Evolutionary conservation across 2,888 invertebrate species (phyloP).

Genomic region (Tenthredo scrophulariae): DNA sequence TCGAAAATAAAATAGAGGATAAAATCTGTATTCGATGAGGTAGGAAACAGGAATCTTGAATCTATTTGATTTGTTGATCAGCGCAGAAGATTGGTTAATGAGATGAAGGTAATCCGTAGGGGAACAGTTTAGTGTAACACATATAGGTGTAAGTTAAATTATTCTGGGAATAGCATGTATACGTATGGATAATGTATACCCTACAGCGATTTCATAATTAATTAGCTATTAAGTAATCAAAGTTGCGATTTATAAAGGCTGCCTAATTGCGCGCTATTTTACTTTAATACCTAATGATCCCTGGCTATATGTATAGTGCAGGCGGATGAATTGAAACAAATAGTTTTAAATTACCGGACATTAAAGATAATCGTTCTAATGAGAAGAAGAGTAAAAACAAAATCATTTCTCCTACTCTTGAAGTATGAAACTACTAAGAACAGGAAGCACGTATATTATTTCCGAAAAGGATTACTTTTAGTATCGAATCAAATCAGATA

Average conservation of each 20-base stretch:
- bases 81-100: not conserved
- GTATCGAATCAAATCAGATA: not conserved
- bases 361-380: slow-evolving; percentile 22
- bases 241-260: not conserved
- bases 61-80: not conserved
- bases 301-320: not conserved
- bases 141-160: not conserved
- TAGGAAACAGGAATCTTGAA: not conserved
- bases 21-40: not conserved
- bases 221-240: slow-evolving; percentile 27
- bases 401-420: not conserved
- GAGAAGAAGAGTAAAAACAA: slow-evolving; percentile 17
- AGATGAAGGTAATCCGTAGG: not conserved
- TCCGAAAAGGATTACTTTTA: not conserved
- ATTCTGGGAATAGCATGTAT: not conserved
- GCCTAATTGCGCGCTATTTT: slow-evolving; percentile 1
- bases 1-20: not conserved
- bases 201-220: slow-evolving; percentile 5
- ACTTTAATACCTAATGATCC: slow-evolving; percentile 18
- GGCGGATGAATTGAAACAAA: slow-evolving; percentile 35
- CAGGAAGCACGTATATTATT: not conserved
- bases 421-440: not conserved
- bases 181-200: not conserved
- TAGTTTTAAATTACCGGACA: slow-evolving; percentile 37
- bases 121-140: not conserved